Evolutionary conservation across 2,113 vertebrate species (phyloP), one percentile per base, ranked within the genome.

Genomic region (Ardeotis arabs): DNA sequence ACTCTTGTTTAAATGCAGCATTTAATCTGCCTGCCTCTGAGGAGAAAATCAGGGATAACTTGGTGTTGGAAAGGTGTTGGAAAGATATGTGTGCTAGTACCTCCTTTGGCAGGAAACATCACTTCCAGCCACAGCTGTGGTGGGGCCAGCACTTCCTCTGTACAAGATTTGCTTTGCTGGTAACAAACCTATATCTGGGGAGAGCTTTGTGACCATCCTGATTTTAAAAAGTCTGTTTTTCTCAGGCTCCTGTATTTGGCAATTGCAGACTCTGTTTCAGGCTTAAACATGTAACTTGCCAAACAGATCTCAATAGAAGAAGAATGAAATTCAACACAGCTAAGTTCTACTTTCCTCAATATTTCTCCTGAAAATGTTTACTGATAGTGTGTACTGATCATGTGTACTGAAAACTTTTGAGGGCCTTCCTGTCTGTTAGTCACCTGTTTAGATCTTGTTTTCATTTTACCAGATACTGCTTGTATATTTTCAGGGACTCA

Each of bases 71-170:
- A 93, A 78, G 6, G 27, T 52, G 29, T 58, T 44, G 41, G 41
- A 44, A 44, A 62, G 18, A 52, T 0, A 27, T 9, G 0, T 27
- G 7, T 84, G 31, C 16, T 53, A 59, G 15, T 56, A 45, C 6
- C 5, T 39, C 7, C 75, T 77, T 75, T 53, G 72, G 77, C 52
- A 84, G 29, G 22, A 62, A 94, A 70, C 5, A 24, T 3, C 44
- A 21, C 11, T 41, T 73, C 12, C 68, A 77, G 28, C 8, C 20
- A 12, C 14, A 69, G 50, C 50, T 76, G n/a, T 29, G 20, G 10
- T 66, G 7, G 28, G 27, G n/a, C 0, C 0, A 78, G 37, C 7
- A 23, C 15, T 50, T 70, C 19, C 24, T 33, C 13, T 63, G 1
- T 5, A 19, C 7, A 29, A 67, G 28, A 81, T 1, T 14, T 7